A percentile compares a stretch with the other conserved stretches of the same genome.
Conservation (phyloP, 2,888 invertebrate species). For the Torymus tubicola region DNA sequence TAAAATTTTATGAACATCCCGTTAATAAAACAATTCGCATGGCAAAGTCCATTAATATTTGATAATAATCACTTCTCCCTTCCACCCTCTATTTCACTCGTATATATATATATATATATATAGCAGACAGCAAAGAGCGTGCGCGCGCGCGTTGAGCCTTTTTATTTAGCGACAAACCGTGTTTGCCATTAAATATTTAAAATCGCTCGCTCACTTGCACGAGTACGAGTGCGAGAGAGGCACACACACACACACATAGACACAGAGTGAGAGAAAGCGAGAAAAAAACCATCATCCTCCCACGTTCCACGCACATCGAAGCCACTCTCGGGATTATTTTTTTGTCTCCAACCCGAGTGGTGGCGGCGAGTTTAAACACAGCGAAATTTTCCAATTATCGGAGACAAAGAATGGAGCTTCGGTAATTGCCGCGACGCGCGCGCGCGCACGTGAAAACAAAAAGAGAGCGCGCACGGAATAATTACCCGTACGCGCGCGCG, state of each 20-base stretch:
- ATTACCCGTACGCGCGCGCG: slow-evolving; percentile 39
- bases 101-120: too few relatives aligned
- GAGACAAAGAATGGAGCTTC: slow-evolving; percentile 52
- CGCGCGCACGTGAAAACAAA: slow-evolving; percentile 24
- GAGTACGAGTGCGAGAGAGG: too few relatives aligned
- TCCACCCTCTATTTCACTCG: too few relatives aligned
- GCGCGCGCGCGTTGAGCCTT: not conserved
- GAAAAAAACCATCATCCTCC: not conserved
- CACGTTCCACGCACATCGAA: too few relatives aligned
- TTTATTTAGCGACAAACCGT: not conserved
- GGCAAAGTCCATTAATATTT: too few relatives aligned
- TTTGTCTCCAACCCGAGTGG: slow-evolving; percentile 39
- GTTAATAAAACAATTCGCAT: too few relatives aligned
- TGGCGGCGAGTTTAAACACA: slow-evolving; percentile 37
- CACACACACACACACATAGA: not conserved
- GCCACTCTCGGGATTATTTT: slow-evolving; percentile 30
- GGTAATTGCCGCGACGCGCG: slow-evolving; percentile 42
- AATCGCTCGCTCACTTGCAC: not conserved
- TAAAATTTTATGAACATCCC: too few relatives aligned
- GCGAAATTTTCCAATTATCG: slow-evolving; percentile 58
- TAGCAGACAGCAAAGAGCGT: too few relatives aligned
- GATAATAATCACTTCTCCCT: too few relatives aligned
- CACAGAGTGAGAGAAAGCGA: not conserved
- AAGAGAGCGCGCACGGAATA: slow-evolving; percentile 51
- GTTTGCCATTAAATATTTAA: not conserved